These are phyloP conservation scores for Parochlus steinenii DNA, from an alignment of 2,888 invertebrate species.

Conservation along the genomic window DNA sequence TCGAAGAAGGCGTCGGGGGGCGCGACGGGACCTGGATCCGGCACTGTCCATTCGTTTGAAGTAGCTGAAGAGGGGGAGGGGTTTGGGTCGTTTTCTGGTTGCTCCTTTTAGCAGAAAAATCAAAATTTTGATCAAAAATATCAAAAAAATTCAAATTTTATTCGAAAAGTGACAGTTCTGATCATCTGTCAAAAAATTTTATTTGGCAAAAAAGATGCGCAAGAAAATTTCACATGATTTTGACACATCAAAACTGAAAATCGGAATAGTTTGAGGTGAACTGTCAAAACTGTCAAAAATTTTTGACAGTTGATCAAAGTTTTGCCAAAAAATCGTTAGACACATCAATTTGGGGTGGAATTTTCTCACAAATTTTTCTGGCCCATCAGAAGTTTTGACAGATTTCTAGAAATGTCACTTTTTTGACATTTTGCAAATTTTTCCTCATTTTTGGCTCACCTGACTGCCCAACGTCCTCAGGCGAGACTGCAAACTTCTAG, in stretches of 20 bases:
- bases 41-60: slow-evolving; percentile 19
- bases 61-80: slow-evolving; percentile 18
- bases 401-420: slow-evolving; percentile 18
- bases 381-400: slow-evolving; percentile 33
- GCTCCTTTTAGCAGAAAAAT: no score
- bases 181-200: no score
- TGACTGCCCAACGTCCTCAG: slow-evolving; percentile 50
- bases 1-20: slow-evolving; percentile 45
- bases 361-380: slow-evolving; percentile 26
- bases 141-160: no score
- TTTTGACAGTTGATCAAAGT: no score
- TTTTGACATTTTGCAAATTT: slow-evolving; percentile 21
- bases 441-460: slow-evolving; percentile 17
- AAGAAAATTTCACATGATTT: no score
- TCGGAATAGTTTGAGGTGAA: no score
- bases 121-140: no score
- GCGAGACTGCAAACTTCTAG: slow-evolving; percentile 56
- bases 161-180: no score
- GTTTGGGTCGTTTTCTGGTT: slow-evolving; percentile 5
- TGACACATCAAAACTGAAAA: no score
- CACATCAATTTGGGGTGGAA: slow-evolving; percentile 30
- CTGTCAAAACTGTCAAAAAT: no score
- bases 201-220: no score
- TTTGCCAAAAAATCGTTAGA: no score
- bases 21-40: slow-evolving; percentile 15